Percentiles rank a stretch among this genome's conserved stretches.
Conservation (phyloP, 2,888 invertebrate genomes). For the Ophonus ardosiacus region DNA sequence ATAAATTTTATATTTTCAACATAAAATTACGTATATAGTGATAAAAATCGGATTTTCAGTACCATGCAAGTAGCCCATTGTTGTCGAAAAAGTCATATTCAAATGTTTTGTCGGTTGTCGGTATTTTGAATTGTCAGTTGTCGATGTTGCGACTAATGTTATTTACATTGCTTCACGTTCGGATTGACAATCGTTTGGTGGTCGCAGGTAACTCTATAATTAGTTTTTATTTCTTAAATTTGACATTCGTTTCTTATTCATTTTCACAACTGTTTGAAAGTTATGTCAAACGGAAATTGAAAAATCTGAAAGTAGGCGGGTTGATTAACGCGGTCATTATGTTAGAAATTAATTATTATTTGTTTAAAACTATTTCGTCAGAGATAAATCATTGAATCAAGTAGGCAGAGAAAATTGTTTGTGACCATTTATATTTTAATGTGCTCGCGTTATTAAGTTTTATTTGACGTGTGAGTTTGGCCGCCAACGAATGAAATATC, state of each 20-base stretch:
- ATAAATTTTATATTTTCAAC: no score
- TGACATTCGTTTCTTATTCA: slow-evolving; percentile 23
- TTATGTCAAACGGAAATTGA: slow-evolving; percentile 54
- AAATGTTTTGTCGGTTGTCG: no score
- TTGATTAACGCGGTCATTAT: slow-evolving; percentile 51
- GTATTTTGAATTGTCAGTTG: background rate
- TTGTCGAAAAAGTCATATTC: no score
- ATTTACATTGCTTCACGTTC: background rate
- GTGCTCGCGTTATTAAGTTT: slow-evolving; percentile 8
- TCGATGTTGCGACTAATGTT: background rate
- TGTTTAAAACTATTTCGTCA: slow-evolving; percentile 43
- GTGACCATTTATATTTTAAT: slow-evolving; percentile 21
- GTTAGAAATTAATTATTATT: slow-evolving; percentile 52
- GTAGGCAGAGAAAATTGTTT: slow-evolving; percentile 21
- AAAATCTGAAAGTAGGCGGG: slow-evolving; percentile 54
- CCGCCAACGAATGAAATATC: background rate
- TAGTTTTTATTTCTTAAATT: slow-evolving; percentile 29
- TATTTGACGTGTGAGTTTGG: slow-evolving; percentile 4
- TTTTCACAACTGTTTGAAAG: slow-evolving; percentile 37
- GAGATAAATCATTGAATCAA: slow-evolving; percentile 40
- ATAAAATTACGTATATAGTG: no score
- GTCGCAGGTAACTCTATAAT: slow-evolving; percentile 34
- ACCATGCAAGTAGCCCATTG: no score
- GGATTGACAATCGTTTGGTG: slow-evolving; percentile 5
- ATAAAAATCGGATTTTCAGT: no score